phyloP scores from a whole-genome alignment of 2,888 invertebrate genomes.

The Lochmaea crataegi region DNA sequence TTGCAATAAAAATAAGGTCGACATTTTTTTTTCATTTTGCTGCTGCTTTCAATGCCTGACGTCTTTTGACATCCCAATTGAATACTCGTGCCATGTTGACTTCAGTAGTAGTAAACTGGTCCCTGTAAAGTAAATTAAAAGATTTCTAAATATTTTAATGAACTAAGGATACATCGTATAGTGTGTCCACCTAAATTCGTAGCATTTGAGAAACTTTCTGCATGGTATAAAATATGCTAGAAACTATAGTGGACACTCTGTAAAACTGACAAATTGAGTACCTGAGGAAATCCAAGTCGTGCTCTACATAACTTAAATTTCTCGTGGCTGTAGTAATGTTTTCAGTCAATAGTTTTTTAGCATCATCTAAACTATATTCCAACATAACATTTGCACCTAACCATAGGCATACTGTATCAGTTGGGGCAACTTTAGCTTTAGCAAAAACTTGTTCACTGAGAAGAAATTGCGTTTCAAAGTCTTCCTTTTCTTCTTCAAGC shows the following conservation, averaged over 20 bases:
- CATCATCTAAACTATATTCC: constrained; percentile 93
- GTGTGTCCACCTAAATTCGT: no score
- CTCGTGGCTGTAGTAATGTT: constrained; percentile 87
- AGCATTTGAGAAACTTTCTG: no score
- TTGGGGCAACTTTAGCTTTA: constrained; percentile 88
- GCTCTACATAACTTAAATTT: constrained; percentile 86
- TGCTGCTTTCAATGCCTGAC: constrained; percentile 62
- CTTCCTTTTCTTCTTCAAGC: constrained; percentile 82
- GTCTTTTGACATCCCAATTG: constrained; percentile 97
- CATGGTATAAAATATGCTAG: no score
- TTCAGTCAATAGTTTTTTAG: constrained; percentile 83
- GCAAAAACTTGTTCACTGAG: constrained; percentile 88
- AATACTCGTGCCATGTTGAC: constrained; percentile 99
- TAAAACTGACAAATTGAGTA: constrained; percentile 56
- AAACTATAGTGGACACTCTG: no score
- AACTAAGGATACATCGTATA: neutral
- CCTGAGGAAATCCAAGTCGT: constrained; percentile 93
- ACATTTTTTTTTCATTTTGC: constrained; percentile 45
- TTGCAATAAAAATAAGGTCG: neutral
- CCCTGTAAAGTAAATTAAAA: constrained; percentile 70
- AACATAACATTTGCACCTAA: constrained; percentile 96
- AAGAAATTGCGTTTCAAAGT: constrained; percentile 89
- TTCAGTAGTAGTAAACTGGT: constrained; percentile 98
- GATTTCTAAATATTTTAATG: neutral
- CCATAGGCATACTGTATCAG: constrained; percentile 88